Evolutionary conservation across 2,113 vertebrate genomes (phyloP).

Genomic region (Mirza zaza): DNA sequence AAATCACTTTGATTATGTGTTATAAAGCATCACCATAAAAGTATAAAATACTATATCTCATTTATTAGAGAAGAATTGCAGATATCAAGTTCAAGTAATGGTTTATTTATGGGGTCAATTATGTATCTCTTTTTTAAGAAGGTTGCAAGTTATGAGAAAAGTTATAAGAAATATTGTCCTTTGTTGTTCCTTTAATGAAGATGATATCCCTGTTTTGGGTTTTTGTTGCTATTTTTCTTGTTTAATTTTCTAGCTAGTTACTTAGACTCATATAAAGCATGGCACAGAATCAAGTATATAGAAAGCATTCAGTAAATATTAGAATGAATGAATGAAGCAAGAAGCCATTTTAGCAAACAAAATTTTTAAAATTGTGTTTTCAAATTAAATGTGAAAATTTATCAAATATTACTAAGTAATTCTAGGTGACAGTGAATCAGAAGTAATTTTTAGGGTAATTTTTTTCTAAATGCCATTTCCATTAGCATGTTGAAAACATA

Average conservation of each 20-base stretch:
- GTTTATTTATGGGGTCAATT: background rate
- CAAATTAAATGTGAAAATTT: constrained; percentile 15
- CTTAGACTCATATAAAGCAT: constrained; percentile 13
- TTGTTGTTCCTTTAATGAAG: constrained; percentile 32
- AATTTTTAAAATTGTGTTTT: constrained; percentile 24
- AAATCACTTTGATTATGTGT: constrained; percentile 12
- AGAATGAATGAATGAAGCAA: constrained; percentile 14
- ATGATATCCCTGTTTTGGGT: background rate
- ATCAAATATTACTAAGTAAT: background rate
- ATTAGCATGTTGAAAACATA: constrained; percentile 54
- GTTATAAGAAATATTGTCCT: constrained; percentile 11
- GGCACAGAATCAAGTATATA: background rate
- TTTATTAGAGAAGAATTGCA: constrained; percentile 8
- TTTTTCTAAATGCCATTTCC: constrained; percentile 45
- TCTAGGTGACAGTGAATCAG: constrained; percentile 27
- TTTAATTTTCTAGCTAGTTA: constrained; percentile 56
- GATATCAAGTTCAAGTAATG: constrained; percentile 3
- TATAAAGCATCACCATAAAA: constrained; percentile 5
- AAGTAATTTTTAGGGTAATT: background rate
- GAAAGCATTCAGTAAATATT: background rate
- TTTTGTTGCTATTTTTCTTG: background rate
- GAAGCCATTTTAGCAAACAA: constrained; percentile 8
- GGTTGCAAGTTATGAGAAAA: background rate
- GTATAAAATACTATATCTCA: background rate
- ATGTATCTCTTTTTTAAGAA: background rate